phyloP scores from a whole-genome alignment of 2,888 invertebrate genomes.

The Tinea semifulvella region DNA sequence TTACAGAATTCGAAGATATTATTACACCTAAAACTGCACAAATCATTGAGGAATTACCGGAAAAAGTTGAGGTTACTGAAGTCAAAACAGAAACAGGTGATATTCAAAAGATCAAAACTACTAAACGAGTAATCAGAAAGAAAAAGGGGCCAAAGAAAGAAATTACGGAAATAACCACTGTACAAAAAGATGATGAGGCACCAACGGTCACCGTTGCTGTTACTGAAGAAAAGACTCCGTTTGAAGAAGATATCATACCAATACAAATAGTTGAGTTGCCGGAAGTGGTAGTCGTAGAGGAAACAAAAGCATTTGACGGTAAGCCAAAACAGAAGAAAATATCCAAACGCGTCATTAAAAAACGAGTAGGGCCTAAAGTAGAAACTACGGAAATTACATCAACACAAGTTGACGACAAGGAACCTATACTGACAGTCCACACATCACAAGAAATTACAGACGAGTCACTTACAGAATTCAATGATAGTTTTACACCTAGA shows the following conservation, averaged over 20 bases:
- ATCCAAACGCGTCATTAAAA: slow-evolving; percentile 24
- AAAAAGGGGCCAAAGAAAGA: slow-evolving; percentile 34
- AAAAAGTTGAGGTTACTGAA: slow-evolving; percentile 33
- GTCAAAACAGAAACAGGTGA: slow-evolving; percentile 26
- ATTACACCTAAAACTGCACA: slow-evolving; percentile 12
- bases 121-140: slow-evolving; percentile 29
- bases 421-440: slow-evolving; percentile 41
- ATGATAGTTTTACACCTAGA: slow-evolving; percentile 17
- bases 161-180: slow-evolving; percentile 32
- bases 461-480: slow-evolving; percentile 22
- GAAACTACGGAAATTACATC: slow-evolving; percentile 37
- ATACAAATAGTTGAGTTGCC: slow-evolving; percentile 13
- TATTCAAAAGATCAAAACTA: slow-evolving; percentile 20
- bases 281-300: slow-evolving; percentile 30
- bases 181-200: slow-evolving; percentile 29
- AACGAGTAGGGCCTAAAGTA: slow-evolving; percentile 25
- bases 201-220: slow-evolving; percentile 27
- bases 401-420: slow-evolving; percentile 47
- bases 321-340: slow-evolving; percentile 26
- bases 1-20: slow-evolving; percentile 17
- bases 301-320: slow-evolving; percentile 25
- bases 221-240: slow-evolving; percentile 3
- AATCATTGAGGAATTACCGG: slow-evolving; percentile 31
- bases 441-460: slow-evolving; percentile 34
- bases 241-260: slow-evolving; percentile 9